Evolutionary conservation across 2,797 vertebrate species (phyloP), one percentile per base, ranked within the genome.

Genomic region (Ctenosaura bakeri): DNA sequence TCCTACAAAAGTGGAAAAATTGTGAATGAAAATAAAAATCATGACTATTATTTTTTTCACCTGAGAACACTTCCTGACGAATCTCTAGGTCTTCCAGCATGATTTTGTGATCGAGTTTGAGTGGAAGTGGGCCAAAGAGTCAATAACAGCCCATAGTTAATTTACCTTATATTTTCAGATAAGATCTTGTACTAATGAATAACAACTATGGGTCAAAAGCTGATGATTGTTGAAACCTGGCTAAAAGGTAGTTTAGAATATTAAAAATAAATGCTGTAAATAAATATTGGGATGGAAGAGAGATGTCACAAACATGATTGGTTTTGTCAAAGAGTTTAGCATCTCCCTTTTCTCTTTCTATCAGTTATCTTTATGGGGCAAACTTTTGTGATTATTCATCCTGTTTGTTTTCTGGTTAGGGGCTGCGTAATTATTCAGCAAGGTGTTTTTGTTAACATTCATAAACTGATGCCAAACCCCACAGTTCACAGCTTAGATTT

Each of bases 401-500:
- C 29, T 20, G 52, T 88, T 71, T 26, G 38, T 83, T 91, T 91
- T 84, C 74, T 7, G 73, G n/a, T 59, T n/a, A 22, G n/a, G 13
- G 52, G 8, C 38, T 90, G 46, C 71, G 83, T 38, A 64, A n/a
- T 90, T 76, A 42, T 77, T 83, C 29, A 83, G 42, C 52, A 83
- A 69, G n/a, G 32, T 42, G n/a, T 42, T 77, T 83, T 8, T 69
- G 42, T 66, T 90, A 83, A n/a, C 35, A 69, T 90, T 90, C 80
- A 77, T 35, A 52, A 38, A 79, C 50, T 91, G 77, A 14, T 35
- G 7, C 38, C 74, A 85, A 71, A 59, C 76, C 79, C 59, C 73
- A n/a, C 24, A 87, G 13, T 66, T 77, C 79, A 83, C 83, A 85
- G 74, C 35, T 89, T 85, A 32, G 10, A 78, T 89, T 90, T 87